Evolutionary conservation across 2,113 vertebrate species (phyloP).

Genomic region (Sitta europaea): DNA sequence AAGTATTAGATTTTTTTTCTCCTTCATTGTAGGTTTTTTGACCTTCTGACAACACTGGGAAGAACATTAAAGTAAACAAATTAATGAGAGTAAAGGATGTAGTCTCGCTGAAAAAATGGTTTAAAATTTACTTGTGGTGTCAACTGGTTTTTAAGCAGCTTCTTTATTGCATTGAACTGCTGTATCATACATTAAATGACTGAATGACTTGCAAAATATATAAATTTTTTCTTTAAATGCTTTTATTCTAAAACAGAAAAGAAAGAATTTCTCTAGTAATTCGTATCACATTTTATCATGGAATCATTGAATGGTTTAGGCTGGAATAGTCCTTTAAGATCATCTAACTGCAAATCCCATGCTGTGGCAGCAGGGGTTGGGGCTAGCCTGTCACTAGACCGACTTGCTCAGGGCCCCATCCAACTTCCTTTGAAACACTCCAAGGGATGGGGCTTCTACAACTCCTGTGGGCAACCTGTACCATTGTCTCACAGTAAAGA

Average conservation of each 20-base stretch:
- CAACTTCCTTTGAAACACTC: background rate
- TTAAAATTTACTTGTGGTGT: background rate
- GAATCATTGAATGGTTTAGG: background rate
- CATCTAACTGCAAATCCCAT: background rate
- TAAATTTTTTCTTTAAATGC: background rate
- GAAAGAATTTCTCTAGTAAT: background rate
- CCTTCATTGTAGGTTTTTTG: background rate
- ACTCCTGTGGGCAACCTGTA: background rate
- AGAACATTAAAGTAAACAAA: background rate
- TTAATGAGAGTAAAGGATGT: background rate
- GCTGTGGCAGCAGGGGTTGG: fast-evolving
- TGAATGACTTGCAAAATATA: background rate
- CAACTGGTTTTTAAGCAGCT: background rate
- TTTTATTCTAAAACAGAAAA: background rate
- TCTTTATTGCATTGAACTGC: background rate
- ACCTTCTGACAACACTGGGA: background rate
- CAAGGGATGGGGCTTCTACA: background rate
- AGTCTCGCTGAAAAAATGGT: background rate
- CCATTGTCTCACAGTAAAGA: background rate
- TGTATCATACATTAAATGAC: background rate
- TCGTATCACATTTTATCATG: background rate
- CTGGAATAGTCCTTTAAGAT: background rate
- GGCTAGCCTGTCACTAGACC: background rate
- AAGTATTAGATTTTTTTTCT: background rate
- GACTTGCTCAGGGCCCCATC: background rate